Evolutionary conservation across 1,140 invertebrate genomes (phyloP), one percentile per base, ranked within the genome.

Genomic region (Zophobas atratus): DNA sequence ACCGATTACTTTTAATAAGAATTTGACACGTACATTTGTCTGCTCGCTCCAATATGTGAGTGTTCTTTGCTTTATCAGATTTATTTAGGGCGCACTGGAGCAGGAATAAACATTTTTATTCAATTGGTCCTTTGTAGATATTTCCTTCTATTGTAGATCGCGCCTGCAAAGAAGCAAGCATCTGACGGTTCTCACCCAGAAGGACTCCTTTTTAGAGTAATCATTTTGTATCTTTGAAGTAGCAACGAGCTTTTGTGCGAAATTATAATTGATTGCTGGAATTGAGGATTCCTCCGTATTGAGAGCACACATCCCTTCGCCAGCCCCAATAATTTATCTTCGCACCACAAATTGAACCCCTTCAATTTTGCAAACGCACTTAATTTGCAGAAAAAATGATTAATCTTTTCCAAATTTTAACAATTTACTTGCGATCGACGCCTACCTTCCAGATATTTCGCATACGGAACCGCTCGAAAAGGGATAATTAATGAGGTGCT

Each of bases 201-300:
- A 72, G 70, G 70, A 72, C 70, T 72, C 51, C 70, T 72, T 72
- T 72, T 72, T 72, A 34, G 5, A 53, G 51, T 72, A 72, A 72
- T 72, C 70, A 72, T 72, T 72, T 72, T 51, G 51, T 55, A 72
- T 72, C 70, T 72, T 72, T 72, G 70, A 72, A 53, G 70, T 72
- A 53, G 60, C 60, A 72, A 55, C 46, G 70, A 38, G 46, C 70
- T 72, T 53, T 72, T 72, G 70, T 72, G 51, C 6, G 70, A 72
- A 72, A 72, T 72, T 72, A 72, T 72, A 72, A 72, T 72, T 72
- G 70, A 72, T 72, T 72, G 70, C 70, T 8, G 48, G 53, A 55
- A 73, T 63, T 63, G 57, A 63, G 38, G 32, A 67, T 43, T 67
- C 60, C 60, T 6, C 8, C 38, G 39, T 43, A 67, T 67, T 6